Evolutionary conservation across 2,888 invertebrate species (phyloP), one percentile per base, ranked within the genome.

Genomic region (Silvanus unidentatus): DNA sequence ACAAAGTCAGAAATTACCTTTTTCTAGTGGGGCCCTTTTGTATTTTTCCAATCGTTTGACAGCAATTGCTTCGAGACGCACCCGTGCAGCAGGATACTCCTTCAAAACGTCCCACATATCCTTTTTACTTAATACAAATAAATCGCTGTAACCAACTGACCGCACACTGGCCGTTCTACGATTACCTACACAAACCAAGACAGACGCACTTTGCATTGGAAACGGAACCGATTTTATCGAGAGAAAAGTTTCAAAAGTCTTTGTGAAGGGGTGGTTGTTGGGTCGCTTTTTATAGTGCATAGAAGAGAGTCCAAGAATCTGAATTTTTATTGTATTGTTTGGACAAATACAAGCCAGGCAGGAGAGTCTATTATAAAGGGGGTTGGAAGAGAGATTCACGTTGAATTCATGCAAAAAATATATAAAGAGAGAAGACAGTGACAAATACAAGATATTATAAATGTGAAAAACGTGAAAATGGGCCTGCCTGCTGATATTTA

Each of bases 81-180:
- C 88, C 72, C 97, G 78, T 52, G 93, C 93, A 14, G 92, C 90
- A 16, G 93, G 93, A 74, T 93, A 93, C 72, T 93, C 93, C 75
- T 97, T 94, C 54, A 95, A 83, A 55, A 98, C 98, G 74, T 97
- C 97, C 97, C 96, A 97, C 89, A 98, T 93, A 78, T 97, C 97
- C 78, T 94, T 94, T 80, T 98, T 98, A 75, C 93, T 94, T 61
- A 98, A 84, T 70, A 97, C 96, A 78, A 98, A 98, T 65, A 98
- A 82, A 77, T 98, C 97, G 73, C 96, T 96, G 77, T 98, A 98
- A 63, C 98, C 98, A 53, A 98, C 97, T 48, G 96, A 97, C 62
- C 94, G 82, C 62, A 98, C 97, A 65, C 95, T 95, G 60, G 98
- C 98, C 71, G 98, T 98, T 74, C 97, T 82, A 70, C 97, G 82